Conservation (phyloP, 2,888 invertebrate genomes). For the Phrixothrix hirtus region DNA sequence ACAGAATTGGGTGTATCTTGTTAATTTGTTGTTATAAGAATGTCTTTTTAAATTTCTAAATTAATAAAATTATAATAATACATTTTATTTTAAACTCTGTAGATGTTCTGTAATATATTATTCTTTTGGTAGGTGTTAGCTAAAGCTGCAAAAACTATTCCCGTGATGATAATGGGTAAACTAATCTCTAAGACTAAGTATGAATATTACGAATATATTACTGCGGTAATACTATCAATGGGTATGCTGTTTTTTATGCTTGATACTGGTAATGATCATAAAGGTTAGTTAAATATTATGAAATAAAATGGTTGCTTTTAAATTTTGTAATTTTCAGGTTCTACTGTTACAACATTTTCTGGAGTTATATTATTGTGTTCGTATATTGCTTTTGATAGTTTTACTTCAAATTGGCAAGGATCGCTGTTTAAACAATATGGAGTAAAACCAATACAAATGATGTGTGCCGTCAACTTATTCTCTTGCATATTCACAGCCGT, state of each 20-base stretch:
- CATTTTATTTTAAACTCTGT: too few species aligned
- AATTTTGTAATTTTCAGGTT: constrained; percentile 52
- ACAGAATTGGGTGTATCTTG: too few species aligned
- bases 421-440: constrained; percentile 80
- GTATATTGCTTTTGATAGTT: constrained; percentile 95
- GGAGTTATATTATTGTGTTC: constrained; percentile 83
- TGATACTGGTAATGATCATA: constrained; percentile 69
- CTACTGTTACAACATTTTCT: constrained; percentile 75
- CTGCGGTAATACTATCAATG: constrained; percentile 84
- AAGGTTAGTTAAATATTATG: constrained; percentile 51
- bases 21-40: too few species aligned
- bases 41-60: too few species aligned
- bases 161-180: constrained; percentile 98
- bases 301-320: background rate
- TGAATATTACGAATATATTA: constrained; percentile 88
- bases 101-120: too few species aligned
- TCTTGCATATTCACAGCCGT: constrained; percentile 86
- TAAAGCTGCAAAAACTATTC: constrained; percentile 97
- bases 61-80: too few species aligned
- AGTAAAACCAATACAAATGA: constrained; percentile 87
- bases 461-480: constrained; percentile 95
- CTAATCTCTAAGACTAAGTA: constrained; percentile 85
- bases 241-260: constrained; percentile 94
- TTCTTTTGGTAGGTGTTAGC: constrained; percentile 86
- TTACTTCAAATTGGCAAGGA: constrained; percentile 98